Conservation (phyloP, 2,888 invertebrate species). For the Coelinius sp. region DNA sequence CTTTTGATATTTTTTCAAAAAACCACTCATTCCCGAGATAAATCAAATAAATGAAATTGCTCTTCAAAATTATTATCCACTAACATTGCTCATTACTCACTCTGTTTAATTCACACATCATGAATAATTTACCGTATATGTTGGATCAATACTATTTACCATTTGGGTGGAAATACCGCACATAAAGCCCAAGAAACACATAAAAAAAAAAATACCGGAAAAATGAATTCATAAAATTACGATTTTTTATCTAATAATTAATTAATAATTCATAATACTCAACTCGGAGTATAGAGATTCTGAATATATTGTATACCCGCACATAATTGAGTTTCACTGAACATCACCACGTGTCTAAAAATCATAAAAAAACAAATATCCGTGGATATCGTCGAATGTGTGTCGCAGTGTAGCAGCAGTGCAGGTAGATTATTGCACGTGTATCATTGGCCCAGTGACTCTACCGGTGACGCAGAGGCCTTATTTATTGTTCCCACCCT, state of each 20-base stretch:
- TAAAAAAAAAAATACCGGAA: no score
- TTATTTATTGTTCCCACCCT: conserved; percentile 29
- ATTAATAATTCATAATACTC: no score
- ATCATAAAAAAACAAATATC: neutral
- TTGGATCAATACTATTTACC: conserved; percentile 12
- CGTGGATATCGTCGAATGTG: conserved; percentile 8
- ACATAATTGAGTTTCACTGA: neutral
- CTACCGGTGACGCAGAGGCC: conserved; percentile 39
- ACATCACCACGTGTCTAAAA: neutral
- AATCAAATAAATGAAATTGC: neutral
- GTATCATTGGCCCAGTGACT: conserved; percentile 11
- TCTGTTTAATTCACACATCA: neutral
- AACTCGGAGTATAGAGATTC: no score
- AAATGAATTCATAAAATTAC: no score
- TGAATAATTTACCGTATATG: neutral
- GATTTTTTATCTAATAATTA: no score
- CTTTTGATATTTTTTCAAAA: no score
- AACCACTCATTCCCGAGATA: no score
- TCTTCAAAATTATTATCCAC: no score
- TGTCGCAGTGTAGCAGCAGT: conserved; percentile 31
- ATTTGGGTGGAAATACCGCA: neutral
- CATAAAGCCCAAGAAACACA: neutral
- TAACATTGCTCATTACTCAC: no score
- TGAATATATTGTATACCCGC: no score
- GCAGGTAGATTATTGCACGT: conserved; percentile 40